These are phyloP conservation scores for Drosophila parvula DNA, from an alignment of 1,140 invertebrate genomes.

Conservation along the genomic window DNA sequence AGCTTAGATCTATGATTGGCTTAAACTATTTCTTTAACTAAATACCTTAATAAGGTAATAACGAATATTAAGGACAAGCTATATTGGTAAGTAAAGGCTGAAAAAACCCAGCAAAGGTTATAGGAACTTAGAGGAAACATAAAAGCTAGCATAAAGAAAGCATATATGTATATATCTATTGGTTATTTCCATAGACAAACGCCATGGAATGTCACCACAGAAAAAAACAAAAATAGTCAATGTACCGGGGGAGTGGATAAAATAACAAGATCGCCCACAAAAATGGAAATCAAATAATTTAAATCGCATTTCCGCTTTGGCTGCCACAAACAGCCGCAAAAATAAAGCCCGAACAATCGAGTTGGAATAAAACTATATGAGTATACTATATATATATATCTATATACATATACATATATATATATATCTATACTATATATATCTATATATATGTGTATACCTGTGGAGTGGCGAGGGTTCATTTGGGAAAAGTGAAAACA, in stretches of 20 bases:
- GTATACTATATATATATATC: not conserved
- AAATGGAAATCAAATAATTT: conserved; percentile 81
- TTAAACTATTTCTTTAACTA: too few species aligned
- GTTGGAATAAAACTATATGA: conserved; percentile 20
- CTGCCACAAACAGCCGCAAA: conserved; percentile 63
- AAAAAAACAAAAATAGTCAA: not conserved
- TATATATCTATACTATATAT: not conserved
- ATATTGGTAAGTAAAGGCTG: not conserved
- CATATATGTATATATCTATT: not conserved
- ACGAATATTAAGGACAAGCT: too few species aligned
- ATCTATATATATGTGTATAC: not conserved
- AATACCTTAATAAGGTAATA: too few species aligned
- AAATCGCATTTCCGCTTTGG: conserved; percentile 81
- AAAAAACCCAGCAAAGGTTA: not conserved
- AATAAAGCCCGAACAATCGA: conserved; percentile 53
- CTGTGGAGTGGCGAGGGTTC: conserved; percentile 9
- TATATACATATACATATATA: not conserved
- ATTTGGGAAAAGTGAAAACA: conserved; percentile 48
- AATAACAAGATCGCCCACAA: conserved; percentile 31
- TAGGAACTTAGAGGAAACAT: not conserved
- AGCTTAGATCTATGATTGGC: too few species aligned
- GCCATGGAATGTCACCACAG: conserved; percentile 1
- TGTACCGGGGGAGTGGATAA: not conserved
- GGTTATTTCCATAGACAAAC: not conserved
- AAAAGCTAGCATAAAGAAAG: not conserved